phyloP scores from a whole-genome alignment of 2,797 vertebrate genomes.

The Bothrops alternatus region DNA sequence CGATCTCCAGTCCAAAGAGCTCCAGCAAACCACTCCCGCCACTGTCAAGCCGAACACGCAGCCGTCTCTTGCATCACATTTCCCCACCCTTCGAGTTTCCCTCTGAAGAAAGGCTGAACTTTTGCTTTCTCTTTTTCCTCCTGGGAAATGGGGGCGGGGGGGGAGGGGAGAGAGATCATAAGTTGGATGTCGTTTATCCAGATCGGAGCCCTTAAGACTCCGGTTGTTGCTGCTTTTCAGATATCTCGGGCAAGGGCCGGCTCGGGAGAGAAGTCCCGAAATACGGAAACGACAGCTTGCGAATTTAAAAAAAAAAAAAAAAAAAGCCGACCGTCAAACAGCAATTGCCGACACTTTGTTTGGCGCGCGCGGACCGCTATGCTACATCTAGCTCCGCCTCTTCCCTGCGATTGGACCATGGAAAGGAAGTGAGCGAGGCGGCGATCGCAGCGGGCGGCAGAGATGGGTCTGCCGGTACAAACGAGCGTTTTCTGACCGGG shows the following conservation, averaged over 20 bases:
- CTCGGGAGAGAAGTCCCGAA: neutral
- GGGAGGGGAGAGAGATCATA: neutral
- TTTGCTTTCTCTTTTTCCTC: neutral
- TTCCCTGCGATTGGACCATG: neutral
- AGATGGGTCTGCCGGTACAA: too few species aligned
- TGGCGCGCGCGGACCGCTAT: neutral
- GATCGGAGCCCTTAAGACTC: neutral
- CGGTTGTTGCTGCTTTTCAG: neutral
- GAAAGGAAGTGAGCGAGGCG: neutral
- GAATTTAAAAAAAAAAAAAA: neutral
- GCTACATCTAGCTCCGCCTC: neutral
- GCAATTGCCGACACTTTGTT: neutral
- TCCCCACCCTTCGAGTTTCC: neutral
- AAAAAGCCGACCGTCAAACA: neutral
- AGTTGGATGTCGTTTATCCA: neutral
- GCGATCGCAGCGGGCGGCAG: too few species aligned
- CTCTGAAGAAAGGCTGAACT: neutral
- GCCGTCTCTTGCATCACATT: neutral
- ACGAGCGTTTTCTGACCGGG: neutral
- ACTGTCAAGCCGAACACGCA: neutral
- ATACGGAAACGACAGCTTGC: neutral
- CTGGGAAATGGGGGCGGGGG: fast-evolving
- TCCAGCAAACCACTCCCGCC: neutral
- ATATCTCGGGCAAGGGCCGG: neutral
- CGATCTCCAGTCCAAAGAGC: neutral